A percentile compares a stretch with the other conserved stretches of the same genome.
Conservation (phyloP, 2,888 invertebrate species). For the Drosophila ezoana region DNA sequence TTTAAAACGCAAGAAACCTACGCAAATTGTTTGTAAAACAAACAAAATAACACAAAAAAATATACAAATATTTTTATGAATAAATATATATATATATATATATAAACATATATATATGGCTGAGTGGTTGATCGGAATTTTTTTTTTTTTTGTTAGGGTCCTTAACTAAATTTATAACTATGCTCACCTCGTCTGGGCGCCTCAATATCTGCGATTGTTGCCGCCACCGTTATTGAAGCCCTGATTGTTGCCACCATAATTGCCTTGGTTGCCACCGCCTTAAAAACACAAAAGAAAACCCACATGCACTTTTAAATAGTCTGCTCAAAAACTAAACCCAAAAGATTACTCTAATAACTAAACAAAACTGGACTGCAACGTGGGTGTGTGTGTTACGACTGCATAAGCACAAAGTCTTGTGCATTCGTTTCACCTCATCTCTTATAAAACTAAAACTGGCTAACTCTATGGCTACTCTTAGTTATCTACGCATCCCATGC, state of each 20-base stretch:
- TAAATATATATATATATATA: not conserved
- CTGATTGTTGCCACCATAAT: slow-evolving; percentile 86
- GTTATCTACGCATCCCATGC: slow-evolving; percentile 1
- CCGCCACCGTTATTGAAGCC: slow-evolving; percentile 83
- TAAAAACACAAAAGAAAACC: slow-evolving; percentile 87
- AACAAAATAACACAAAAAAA: slow-evolving; percentile 19
- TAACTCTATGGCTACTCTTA: slow-evolving; percentile 56
- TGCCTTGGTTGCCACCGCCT: slow-evolving; percentile 86
- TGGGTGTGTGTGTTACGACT: slow-evolving; percentile 47
- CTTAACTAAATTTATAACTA: slow-evolving; percentile 57
- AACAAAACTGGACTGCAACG: slow-evolving; percentile 57
- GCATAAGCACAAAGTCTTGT: slow-evolving; percentile 64
- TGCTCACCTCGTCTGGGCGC: slow-evolving; percentile 70
- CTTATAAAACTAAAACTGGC: slow-evolving; percentile 52
- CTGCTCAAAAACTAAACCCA: slow-evolving; percentile 25
- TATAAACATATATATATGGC: not conserved
- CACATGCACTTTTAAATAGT: slow-evolving; percentile 89
- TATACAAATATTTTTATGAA: not conserved
- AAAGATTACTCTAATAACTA: slow-evolving; percentile 9
- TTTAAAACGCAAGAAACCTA: slow-evolving; percentile 39
- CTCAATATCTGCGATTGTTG: slow-evolving; percentile 85
- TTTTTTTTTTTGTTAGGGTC: slow-evolving; percentile 45
- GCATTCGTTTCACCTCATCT: slow-evolving; percentile 64
- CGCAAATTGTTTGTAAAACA: slow-evolving; percentile 18
- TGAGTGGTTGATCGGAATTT: slow-evolving; percentile 16